Percentiles rank a stretch among this genome's conserved stretches.
Evolutionary conservation across 1,140 invertebrate species (phyloP).

Genomic region (Cardiocondyla obscurior): DNA sequence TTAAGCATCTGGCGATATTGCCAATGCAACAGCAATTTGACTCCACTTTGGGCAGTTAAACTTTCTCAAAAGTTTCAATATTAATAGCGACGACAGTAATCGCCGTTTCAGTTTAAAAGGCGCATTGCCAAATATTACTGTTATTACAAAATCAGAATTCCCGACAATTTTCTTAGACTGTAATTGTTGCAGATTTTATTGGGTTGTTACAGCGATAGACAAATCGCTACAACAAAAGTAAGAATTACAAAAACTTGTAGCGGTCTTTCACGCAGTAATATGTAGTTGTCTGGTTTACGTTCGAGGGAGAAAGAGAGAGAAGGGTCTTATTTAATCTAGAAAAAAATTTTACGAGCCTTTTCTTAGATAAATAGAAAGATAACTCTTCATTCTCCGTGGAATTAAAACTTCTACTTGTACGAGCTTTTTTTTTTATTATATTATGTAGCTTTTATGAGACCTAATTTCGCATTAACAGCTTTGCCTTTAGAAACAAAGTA

Average conservation of each 20-base stretch:
- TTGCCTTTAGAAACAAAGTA: neutral
- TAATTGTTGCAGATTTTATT: neutral
- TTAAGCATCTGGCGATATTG: neutral
- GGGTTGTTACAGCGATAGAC: neutral
- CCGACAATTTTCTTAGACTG: neutral
- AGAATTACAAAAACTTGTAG: neutral
- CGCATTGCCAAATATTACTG: neutral
- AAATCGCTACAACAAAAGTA: neutral
- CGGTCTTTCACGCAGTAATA: neutral
- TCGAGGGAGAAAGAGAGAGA: too few species aligned
- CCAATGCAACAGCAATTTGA: neutral
- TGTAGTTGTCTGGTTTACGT: neutral
- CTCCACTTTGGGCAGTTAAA: neutral
- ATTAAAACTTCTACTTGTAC: neutral
- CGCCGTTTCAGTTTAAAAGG: neutral
- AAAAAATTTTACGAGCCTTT: constrained; percentile 12
- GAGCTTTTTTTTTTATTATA: neutral
- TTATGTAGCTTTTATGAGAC: neutral
- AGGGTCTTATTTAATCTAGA: neutral
- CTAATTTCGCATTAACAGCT: neutral
- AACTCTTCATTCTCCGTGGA: neutral
- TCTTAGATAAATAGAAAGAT: neutral
- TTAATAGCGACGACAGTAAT: neutral
- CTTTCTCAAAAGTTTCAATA: neutral
- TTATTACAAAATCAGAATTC: neutral